Evolutionary conservation across 2,113 vertebrate species (phyloP).

Genomic region (Pygoscelis antarcticus): DNA sequence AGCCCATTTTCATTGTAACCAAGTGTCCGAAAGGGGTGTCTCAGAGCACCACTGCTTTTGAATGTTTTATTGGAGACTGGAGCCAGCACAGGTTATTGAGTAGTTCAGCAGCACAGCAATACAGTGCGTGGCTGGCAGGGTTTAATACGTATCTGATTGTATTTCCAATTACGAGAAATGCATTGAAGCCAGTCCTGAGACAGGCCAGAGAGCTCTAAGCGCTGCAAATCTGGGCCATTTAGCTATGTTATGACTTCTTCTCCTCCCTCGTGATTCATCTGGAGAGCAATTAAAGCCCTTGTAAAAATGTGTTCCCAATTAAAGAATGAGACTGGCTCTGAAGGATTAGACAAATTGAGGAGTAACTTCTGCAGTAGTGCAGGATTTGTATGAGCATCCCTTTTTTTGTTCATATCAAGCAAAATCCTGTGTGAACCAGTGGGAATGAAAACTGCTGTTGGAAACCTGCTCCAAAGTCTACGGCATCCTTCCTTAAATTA

Average conservation of each 20-base stretch:
- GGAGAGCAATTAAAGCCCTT: not conserved
- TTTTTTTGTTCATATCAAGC: not conserved
- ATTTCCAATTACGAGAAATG: slow-evolving; percentile 32
- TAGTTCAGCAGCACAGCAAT: not conserved
- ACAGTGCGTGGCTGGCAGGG: not conserved
- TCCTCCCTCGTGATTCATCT: slow-evolving; percentile 15
- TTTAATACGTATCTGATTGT: not conserved
- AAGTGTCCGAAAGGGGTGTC: not conserved
- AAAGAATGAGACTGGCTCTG: not conserved
- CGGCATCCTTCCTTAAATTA: not conserved
- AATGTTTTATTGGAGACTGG: slow-evolving; percentile 15
- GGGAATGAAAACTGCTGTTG: not conserved
- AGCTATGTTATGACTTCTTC: not conserved
- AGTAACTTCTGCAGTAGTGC: not conserved
- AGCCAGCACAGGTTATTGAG: slow-evolving; percentile 39
- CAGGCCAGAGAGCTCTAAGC: not conserved
- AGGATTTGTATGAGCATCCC: not conserved
- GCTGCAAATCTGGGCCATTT: not conserved
- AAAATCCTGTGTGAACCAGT: not conserved
- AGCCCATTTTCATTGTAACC: not conserved
- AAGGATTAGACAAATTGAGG: not conserved
- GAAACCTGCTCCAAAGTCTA: not conserved
- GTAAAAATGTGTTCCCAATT: slow-evolving; percentile 12
- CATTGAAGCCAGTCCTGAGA: not conserved
- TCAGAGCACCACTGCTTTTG: not conserved